phyloP scores from a whole-genome alignment of 2,113 vertebrate genomes.

The Phylloscopus trochilus region DNA sequence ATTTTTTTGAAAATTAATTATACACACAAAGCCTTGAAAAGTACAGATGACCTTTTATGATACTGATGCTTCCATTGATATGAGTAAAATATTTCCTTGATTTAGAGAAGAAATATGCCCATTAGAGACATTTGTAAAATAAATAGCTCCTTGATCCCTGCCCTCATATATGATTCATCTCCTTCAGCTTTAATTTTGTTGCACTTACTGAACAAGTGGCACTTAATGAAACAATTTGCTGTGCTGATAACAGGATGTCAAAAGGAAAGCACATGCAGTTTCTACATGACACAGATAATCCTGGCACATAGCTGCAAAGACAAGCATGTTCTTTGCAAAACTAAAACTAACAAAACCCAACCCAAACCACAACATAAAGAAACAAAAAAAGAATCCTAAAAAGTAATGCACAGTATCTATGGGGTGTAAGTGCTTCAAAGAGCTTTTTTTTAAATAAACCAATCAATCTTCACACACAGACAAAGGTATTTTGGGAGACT shows the following conservation, averaged over 20 bases:
- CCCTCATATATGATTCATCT: conserved; percentile 35
- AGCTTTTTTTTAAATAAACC: background rate
- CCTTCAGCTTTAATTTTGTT: conserved; percentile 17
- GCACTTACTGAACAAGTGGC: conserved; percentile 33
- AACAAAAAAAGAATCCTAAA: background rate
- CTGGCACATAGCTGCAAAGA: background rate
- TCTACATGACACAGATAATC: background rate
- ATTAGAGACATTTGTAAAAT: conserved; percentile 42
- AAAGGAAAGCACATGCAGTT: background rate
- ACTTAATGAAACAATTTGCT: conserved; percentile 31
- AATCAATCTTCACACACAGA: background rate
- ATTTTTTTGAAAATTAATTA: conserved; percentile 13
- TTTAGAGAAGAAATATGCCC: conserved; percentile 30
- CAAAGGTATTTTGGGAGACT: background rate
- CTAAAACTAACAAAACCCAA: background rate
- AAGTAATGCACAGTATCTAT: background rate
- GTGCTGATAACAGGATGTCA: background rate
- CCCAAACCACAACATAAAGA: background rate
- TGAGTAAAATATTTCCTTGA: conserved; percentile 23
- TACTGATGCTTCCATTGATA: background rate
- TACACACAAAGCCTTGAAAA: conserved; percentile 13
- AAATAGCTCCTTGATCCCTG: conserved; percentile 47
- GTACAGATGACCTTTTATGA: conserved; percentile 2
- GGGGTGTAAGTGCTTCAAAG: background rate
- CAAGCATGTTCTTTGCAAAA: background rate